A percentile compares a stretch with the other conserved stretches of the same genome.
Conservation (phyloP, 2,113 vertebrate genomes). For the Eublepharis macularius region DNA sequence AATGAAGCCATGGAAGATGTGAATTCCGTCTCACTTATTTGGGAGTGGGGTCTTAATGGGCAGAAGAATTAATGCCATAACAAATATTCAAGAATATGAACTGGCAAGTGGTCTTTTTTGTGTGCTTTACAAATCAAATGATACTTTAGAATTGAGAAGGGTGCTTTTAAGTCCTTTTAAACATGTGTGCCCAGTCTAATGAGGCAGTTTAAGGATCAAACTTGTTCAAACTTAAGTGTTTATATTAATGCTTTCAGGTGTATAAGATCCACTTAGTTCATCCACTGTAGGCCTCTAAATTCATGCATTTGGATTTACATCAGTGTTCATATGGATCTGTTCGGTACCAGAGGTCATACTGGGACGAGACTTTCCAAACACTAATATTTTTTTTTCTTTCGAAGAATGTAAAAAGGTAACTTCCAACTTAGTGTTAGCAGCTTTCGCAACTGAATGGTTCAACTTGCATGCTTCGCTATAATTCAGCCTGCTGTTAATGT, state of each 20-base stretch:
- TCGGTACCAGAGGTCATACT: neutral
- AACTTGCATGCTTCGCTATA: neutral
- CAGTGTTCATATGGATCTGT: neutral
- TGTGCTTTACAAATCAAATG: rapidly evolving
- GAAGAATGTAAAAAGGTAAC: neutral
- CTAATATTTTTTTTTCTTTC: neutral
- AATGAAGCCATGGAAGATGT: neutral
- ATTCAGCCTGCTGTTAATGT: neutral
- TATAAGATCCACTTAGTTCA: rapidly evolving
- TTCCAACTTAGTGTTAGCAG: neutral
- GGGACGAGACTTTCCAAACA: neutral
- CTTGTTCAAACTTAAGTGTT: neutral
- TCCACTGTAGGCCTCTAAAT: rapidly evolving
- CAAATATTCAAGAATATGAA: rapidly evolving
- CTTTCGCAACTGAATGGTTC: neutral
- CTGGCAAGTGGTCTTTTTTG: rapidly evolving
- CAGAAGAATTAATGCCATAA: rapidly evolving
- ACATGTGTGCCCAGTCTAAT: rapidly evolving
- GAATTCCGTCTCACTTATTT: rapidly evolving
- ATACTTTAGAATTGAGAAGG: rapidly evolving
- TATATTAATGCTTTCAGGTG: neutral
- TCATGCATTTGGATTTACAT: neutral
- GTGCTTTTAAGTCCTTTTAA: neutral
- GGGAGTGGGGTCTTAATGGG: too few species aligned
- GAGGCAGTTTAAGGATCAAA: rapidly evolving